Conservation (phyloP, 2,113 vertebrate species). For the Chamaetylas fuelleborni region DNA sequence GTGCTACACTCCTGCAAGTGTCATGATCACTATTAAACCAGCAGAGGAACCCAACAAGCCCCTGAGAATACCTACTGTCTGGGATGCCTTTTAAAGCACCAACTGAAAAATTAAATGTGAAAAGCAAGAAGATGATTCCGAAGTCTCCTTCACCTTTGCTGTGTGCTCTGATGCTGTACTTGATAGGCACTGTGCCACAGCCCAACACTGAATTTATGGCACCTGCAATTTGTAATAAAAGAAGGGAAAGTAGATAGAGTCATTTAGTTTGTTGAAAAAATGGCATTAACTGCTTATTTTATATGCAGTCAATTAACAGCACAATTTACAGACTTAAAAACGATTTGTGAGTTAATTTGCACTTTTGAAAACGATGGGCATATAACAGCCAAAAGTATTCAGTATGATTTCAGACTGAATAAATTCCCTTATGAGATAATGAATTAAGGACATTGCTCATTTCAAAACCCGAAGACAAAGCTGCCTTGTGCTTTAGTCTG, state of each 20-base stretch:
- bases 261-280: not conserved
- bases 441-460: not conserved
- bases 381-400: not conserved
- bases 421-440: not conserved
- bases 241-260: not conserved
- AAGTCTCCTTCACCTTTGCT: conserved; percentile 44
- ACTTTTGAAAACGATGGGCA: not conserved
- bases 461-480: not conserved
- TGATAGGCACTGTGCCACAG: not conserved
- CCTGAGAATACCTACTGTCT: conserved; percentile 45
- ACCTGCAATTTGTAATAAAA: not conserved
- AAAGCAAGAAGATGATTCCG: conserved; percentile 50
- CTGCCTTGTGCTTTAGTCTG: not conserved
- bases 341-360: not conserved
- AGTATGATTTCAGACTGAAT: not conserved
- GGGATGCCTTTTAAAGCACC: conserved; percentile 52
- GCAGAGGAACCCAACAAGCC: conserved; percentile 31
- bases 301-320: not conserved
- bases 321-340: conserved; percentile 18
- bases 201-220: not conserved
- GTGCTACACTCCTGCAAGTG: conserved; percentile 35
- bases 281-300: not conserved
- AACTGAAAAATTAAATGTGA: conserved; percentile 69
- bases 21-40: conserved; percentile 55
- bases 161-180: not conserved